Evolutionary conservation across 2,113 vertebrate species (phyloP), one percentile per base, ranked within the genome.

Genomic region (Sinocyclocheilus grahami): DNA sequence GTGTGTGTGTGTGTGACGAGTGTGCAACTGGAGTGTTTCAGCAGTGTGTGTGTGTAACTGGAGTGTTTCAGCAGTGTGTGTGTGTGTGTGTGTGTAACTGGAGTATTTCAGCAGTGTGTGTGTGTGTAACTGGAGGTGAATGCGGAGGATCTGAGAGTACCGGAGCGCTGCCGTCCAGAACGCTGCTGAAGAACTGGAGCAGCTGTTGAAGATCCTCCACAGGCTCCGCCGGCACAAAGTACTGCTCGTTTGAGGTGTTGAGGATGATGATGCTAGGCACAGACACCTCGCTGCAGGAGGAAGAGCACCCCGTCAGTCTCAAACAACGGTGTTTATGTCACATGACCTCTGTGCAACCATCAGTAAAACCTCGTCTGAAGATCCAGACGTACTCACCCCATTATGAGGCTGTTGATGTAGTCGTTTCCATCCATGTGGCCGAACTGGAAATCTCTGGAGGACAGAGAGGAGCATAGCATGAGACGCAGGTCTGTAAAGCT

Each of bases 351-450:
- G 71, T 22, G 18, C 18, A 37, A 30, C 3, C 33, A 20, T 46
- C 33, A 74, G 63, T 46, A 6, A 7, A 39, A 39, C 2, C 30
- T 33, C 0, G 30, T 33, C 37, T 37, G 37, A 37, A 5, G 37
- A 39, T 39, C 39, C 46, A 48, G 46, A 12, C 46, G 2, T 11
- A 48, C 97, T 97, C 93, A 99, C 98, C 98, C 97, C 98, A 99
- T 99, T 89, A 99, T 94, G 87, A 99, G 95, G 89, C 96, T 97
- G 92, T 99, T 99, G 90, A 99, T 98, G 90, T 99, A 99, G 90
- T 99, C 98, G 82, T 95, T 99, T 86, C 98, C 98, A 60, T 99
- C 97, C 96, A 99, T 98, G 90, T 99, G 96, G 88, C 98, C 98
- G 92, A 99, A 99, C 89, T 99, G 98, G 93, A 99, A 97, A 92